Conservation (phyloP, 2,888 invertebrate genomes). For the Pammene aurita region DNA sequence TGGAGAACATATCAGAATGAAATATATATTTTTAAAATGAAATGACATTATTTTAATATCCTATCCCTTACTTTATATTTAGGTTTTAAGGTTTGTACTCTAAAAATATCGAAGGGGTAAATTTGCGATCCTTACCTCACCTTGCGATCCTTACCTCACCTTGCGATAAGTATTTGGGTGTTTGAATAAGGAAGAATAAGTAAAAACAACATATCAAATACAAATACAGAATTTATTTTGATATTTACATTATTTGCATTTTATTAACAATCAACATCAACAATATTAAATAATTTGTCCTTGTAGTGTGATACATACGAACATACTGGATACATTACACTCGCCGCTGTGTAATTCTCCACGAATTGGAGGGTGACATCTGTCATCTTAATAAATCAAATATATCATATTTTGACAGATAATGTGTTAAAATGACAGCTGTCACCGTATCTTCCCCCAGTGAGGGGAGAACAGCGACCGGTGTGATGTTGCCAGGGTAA, state of each 20-base stretch:
- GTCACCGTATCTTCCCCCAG: too few relatives aligned
- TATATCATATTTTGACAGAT: too few relatives aligned
- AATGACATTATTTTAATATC: constrained; percentile 2
- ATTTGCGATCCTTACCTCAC: too few relatives aligned
- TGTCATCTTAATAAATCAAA: too few relatives aligned
- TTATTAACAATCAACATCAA: constrained; percentile 92
- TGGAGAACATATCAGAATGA: constrained; percentile 26
- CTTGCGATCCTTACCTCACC: too few relatives aligned
- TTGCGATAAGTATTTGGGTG: background rate
- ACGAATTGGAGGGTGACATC: too few relatives aligned
- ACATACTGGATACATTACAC: constrained; percentile 75
- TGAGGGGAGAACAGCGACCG: background rate
- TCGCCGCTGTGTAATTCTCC: constrained; percentile 47
- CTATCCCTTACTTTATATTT: background rate
- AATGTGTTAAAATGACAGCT: too few relatives aligned
- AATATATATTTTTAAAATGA: constrained; percentile 36
- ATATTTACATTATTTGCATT: constrained; percentile 90
- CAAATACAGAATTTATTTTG: constrained; percentile 88
- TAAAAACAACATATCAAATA: constrained; percentile 83
- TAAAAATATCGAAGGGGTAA: too few relatives aligned
- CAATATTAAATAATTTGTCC: constrained; percentile 86
- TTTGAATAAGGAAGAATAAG: background rate
- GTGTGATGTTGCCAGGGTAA: constrained; percentile 26
- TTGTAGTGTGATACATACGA: constrained; percentile 79
- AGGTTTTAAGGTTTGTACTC: background rate